Percentiles rank a stretch among this genome's conserved stretches.
Conservation (phyloP, 2,888 invertebrate genomes). For the Lithophane socia region DNA sequence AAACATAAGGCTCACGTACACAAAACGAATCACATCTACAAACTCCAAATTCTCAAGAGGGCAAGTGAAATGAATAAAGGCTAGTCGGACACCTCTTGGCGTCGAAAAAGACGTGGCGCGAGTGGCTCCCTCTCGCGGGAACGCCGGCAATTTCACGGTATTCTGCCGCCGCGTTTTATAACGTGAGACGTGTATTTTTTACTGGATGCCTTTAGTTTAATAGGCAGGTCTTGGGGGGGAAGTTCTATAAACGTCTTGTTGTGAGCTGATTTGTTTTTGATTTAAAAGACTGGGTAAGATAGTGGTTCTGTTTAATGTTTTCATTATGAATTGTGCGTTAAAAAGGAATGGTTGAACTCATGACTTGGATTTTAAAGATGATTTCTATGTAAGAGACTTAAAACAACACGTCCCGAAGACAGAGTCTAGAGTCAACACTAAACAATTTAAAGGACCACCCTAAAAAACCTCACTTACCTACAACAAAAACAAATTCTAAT, state of each 20-base stretch:
- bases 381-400: background rate
- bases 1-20: conserved; percentile 53
- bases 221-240: conserved; percentile 58
- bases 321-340: background rate
- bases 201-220: conserved; percentile 58
- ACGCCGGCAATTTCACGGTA: conserved; percentile 73
- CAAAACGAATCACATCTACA: conserved; percentile 63
- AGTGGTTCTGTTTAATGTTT: background rate
- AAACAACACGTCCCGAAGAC: background rate
- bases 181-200: conserved; percentile 60
- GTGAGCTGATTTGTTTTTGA: conserved; percentile 44
- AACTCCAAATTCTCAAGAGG: conserved; percentile 61
- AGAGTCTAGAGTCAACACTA: background rate
- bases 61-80: conserved; percentile 71
- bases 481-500: conserved; percentile 53
- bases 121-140: conserved; percentile 63
- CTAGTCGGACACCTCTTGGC: conserved; percentile 65
- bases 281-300: background rate
- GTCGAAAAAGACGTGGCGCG: conserved; percentile 65
- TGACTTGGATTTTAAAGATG: background rate
- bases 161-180: conserved; percentile 65
- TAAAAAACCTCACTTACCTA: conserved; percentile 7
- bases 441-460: background rate
- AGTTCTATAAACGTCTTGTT: conserved; percentile 38
- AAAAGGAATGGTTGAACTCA: background rate